phyloP scores from a whole-genome alignment of 2,888 invertebrate genomes.

The Pasiphila rectangulata region DNA sequence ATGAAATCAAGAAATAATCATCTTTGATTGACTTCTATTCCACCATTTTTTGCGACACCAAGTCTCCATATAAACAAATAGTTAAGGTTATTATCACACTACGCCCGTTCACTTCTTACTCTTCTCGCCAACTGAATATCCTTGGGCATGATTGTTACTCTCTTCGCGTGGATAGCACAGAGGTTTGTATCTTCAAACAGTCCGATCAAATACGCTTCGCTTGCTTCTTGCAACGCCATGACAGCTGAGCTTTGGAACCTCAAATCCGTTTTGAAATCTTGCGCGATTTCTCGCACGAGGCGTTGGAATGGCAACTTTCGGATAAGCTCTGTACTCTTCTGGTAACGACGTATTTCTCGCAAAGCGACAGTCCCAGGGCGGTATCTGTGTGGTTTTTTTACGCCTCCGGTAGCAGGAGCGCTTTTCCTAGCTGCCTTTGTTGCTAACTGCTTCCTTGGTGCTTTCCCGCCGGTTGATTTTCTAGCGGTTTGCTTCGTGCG shows the following conservation, averaged over 20 bases:
- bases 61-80: too few relatives aligned
- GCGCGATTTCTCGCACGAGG: constrained; percentile 86
- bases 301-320: constrained; percentile 87
- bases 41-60: too few relatives aligned
- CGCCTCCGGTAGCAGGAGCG: constrained; percentile 86
- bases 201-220: constrained; percentile 84
- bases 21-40: too few relatives aligned
- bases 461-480: constrained; percentile 88
- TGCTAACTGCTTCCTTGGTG: constrained; percentile 85
- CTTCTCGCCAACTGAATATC: constrained; percentile 64
- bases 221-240: constrained; percentile 83
- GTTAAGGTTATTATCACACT: too few relatives aligned
- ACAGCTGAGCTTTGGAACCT: constrained; percentile 86
- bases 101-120: constrained; percentile 63
- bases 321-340: constrained; percentile 87
- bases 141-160: constrained; percentile 70
- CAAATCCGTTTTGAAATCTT: constrained; percentile 86
- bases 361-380: constrained; percentile 85
- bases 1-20: constrained; percentile 20
- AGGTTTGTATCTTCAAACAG: constrained; percentile 89
- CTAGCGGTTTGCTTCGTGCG: constrained; percentile 88
- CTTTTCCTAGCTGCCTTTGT: constrained; percentile 87
- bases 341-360: constrained; percentile 86
- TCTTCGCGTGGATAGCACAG: constrained; percentile 86
- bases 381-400: constrained; percentile 87